Evolutionary conservation across 2,888 invertebrate genomes (phyloP).

Genomic region (Orthosia incerta): DNA sequence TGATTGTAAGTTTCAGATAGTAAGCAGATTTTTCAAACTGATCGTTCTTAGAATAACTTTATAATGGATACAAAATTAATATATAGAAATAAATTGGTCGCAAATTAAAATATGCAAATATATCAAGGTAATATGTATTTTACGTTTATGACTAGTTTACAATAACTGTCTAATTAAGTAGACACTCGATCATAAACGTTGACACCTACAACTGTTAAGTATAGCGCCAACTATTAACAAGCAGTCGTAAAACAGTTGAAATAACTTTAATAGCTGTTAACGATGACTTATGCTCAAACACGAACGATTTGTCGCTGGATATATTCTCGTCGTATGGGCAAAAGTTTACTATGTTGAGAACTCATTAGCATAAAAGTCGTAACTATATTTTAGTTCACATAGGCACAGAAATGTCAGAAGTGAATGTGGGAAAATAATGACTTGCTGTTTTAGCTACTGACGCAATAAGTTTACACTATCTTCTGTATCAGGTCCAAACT

Average conservation of each 20-base stretch:
- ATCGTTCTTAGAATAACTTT: background rate
- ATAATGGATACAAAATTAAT: background rate
- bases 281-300: slow-evolving; percentile 40
- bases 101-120: background rate
- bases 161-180: background rate
- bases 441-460: background rate
- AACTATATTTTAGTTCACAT: background rate
- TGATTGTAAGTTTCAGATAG: too few relatives aligned
- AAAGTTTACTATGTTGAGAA: slow-evolving; percentile 1
- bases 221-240: background rate
- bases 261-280: slow-evolving; percentile 4
- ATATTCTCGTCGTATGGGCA: background rate
- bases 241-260: slow-evolving; percentile 24
- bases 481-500: background rate
- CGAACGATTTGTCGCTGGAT: slow-evolving; percentile 1
- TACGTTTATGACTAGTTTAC: background rate
- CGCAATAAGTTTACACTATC: background rate
- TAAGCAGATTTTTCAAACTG: too few relatives aligned
- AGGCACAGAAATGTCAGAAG: background rate
- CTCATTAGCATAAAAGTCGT: slow-evolving; percentile 8
- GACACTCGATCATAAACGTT: slow-evolving; percentile 3
- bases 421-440: slow-evolving; percentile 7
- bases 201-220: background rate
- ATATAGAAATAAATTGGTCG: background rate
- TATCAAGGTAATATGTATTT: slow-evolving; percentile 8